These are phyloP conservation scores for Halictus quadricinctus DNA, from an alignment of 2,888 invertebrate species.

Conservation along the genomic window DNA sequence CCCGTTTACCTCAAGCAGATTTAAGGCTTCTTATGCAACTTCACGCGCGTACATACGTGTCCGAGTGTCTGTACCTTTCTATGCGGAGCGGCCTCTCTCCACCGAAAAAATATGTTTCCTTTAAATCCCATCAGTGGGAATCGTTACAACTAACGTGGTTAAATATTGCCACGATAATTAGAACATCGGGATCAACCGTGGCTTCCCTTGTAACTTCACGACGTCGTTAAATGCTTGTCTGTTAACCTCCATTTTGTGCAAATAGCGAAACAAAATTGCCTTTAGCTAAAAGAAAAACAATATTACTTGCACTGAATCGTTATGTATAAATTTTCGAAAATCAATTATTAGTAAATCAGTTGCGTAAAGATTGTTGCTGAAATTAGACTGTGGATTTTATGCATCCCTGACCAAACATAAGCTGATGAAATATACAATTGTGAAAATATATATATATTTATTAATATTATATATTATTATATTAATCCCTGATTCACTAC, in stretches of 20 bases:
- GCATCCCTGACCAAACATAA: background rate
- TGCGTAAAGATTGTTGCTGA: background rate
- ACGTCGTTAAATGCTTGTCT: background rate
- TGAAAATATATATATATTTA: background rate
- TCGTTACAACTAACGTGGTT: background rate
- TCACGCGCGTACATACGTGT: conserved; percentile 71
- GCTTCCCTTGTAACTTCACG: background rate
- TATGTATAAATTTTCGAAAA: background rate
- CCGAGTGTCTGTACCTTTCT: conserved; percentile 45
- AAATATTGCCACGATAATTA: background rate
- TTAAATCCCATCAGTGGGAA: conserved; percentile 6
- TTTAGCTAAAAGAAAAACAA: background rate
- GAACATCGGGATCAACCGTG: background rate
- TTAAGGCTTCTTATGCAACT: conserved; percentile 81
- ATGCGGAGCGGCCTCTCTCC: conserved; percentile 15
- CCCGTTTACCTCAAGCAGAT: conserved; percentile 80
- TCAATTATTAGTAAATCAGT: background rate
- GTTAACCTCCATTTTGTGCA: background rate
- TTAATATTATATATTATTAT: too few species aligned
- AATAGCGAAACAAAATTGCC: background rate
- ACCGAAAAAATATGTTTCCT: conserved; percentile 31
- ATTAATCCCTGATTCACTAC: background rate
- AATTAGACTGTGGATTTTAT: background rate
- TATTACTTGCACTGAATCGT: background rate
- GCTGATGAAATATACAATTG: background rate